Evolutionary conservation across 2,797 vertebrate species (phyloP).

Genomic region (Borostomias antarcticus): DNA sequence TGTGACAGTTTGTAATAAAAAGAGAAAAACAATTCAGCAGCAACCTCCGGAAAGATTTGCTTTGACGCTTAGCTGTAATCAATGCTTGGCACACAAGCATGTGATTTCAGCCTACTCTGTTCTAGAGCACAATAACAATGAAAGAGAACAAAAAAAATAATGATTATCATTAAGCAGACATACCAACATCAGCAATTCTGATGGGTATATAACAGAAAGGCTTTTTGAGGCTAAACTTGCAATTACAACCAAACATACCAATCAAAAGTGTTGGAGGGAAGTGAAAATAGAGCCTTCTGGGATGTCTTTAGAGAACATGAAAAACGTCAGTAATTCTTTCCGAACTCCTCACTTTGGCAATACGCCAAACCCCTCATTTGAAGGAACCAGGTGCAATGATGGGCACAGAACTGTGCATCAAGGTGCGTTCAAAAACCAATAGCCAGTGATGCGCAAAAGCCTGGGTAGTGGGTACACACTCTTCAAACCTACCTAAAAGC

Average conservation of each 20-base stretch:
- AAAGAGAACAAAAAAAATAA: slow-evolving; percentile 52
- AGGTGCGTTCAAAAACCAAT: slow-evolving; percentile 40
- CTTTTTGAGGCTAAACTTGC: slow-evolving; percentile 69
- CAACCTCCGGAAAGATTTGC: slow-evolving; percentile 49
- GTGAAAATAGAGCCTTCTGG: slow-evolving; percentile 33
- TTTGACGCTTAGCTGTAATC: slow-evolving; percentile 67
- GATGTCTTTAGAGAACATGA: slow-evolving; percentile 54
- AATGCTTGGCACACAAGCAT: slow-evolving; percentile 66
- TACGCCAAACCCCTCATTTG: slow-evolving; percentile 33
- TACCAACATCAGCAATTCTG: slow-evolving; percentile 62
- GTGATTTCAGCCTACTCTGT: slow-evolving; percentile 72
- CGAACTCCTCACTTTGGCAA: slow-evolving; percentile 32
- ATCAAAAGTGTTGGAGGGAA: slow-evolving; percentile 60
- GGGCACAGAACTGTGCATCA: slow-evolving; percentile 34
- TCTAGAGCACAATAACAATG: slow-evolving; percentile 51
- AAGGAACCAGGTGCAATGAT: slow-evolving; percentile 42
- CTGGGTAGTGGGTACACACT: slow-evolving; percentile 27
- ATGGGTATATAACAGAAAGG: slow-evolving; percentile 56
- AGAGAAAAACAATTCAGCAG: slow-evolving; percentile 52
- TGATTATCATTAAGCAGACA: slow-evolving; percentile 69
- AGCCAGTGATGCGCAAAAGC: slow-evolving; percentile 9
- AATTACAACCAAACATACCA: slow-evolving; percentile 69
- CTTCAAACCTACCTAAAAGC: slow-evolving; percentile 24
- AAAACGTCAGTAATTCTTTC: slow-evolving; percentile 51
- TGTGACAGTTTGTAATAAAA: slow-evolving; percentile 40